A percentile compares a stretch with the other conserved stretches of the same genome.
Conservation (phyloP, 2,888 invertebrate genomes). For the Heterodera filipjevi region DNA sequence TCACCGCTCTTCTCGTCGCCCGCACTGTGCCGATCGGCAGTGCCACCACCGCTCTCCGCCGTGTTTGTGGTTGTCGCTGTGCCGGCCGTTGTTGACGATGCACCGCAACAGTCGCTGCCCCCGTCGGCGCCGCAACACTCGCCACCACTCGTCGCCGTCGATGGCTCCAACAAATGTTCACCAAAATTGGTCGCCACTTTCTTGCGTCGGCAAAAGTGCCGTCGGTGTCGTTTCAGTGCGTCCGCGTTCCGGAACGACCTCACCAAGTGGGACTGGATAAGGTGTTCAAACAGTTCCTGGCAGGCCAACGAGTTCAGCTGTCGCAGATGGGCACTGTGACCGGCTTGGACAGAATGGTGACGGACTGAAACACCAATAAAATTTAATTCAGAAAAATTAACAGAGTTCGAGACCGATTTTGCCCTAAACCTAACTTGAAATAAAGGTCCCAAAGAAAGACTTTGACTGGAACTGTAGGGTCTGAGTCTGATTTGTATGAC, state of each 20-base stretch:
- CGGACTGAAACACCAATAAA: background rate
- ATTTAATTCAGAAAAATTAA: too few relatives aligned
- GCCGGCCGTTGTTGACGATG: slow-evolving; percentile 42
- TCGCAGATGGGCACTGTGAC: slow-evolving; percentile 15
- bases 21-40: slow-evolving; percentile 28
- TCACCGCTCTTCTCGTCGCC: background rate
- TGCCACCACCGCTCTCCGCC: background rate
- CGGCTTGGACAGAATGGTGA: background rate
- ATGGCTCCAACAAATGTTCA: background rate
- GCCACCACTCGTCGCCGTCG: slow-evolving; percentile 6
- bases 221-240: slow-evolving; percentile 5
- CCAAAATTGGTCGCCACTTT: background rate
- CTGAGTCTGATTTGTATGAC: too few relatives aligned
- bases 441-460: too few relatives aligned
- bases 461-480: too few relatives aligned
- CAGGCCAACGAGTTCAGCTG: slow-evolving; percentile 73
- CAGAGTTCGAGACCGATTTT: too few relatives aligned
- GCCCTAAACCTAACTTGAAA: too few relatives aligned
- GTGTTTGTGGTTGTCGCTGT: slow-evolving; percentile 12
- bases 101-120: background rate
- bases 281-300: slow-evolving; percentile 70
- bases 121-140: slow-evolving; percentile 9
- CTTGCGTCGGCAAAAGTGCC: slow-evolving; percentile 33
- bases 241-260: slow-evolving; percentile 8
- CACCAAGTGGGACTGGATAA: slow-evolving; percentile 29